phyloP scores from a whole-genome alignment of 2,797 vertebrate species.

The Mormyrops boulengeri region DNA sequence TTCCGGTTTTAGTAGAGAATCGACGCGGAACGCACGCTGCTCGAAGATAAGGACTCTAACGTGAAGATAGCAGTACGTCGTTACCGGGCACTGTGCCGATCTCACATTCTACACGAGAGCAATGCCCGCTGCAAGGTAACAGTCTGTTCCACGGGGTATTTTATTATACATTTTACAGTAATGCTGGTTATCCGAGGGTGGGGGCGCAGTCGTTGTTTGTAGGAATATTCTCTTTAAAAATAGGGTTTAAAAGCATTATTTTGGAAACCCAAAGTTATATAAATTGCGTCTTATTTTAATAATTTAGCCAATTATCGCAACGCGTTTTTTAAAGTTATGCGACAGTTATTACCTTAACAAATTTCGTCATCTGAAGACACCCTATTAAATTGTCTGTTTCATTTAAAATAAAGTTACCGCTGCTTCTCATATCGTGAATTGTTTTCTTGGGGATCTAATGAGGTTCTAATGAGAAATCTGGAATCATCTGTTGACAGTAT shows the following conservation, averaged over 20 bases:
- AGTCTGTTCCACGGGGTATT: not conserved
- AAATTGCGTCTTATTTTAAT: not conserved
- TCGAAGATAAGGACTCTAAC: conserved; percentile 16
- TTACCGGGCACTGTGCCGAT: conserved; percentile 24
- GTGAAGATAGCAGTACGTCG: conserved; percentile 18
- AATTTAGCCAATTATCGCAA: not conserved
- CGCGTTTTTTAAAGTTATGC: not conserved
- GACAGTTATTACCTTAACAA: not conserved
- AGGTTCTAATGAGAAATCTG: not conserved
- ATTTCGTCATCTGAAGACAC: not conserved
- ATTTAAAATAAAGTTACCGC: not conserved
- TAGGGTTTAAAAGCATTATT: not conserved
- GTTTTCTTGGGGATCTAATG: not conserved
- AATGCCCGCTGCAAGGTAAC: conserved; percentile 60
- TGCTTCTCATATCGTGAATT: not conserved
- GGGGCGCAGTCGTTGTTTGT: not conserved
- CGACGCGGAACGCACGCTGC: conserved; percentile 47
- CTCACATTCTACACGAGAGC: conserved; percentile 28
- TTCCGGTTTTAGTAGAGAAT: conserved; percentile 45
- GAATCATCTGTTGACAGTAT: not conserved
- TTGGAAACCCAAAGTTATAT: not conserved
- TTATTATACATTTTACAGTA: not conserved
- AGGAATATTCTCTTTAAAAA: not conserved
- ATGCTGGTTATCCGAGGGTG: not conserved
- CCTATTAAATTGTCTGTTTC: not conserved